Percentiles rank a stretch among this genome's conserved stretches.
Evolutionary conservation across 2,888 invertebrate species (phyloP).

Genomic region (Apotomis turbidana): DNA sequence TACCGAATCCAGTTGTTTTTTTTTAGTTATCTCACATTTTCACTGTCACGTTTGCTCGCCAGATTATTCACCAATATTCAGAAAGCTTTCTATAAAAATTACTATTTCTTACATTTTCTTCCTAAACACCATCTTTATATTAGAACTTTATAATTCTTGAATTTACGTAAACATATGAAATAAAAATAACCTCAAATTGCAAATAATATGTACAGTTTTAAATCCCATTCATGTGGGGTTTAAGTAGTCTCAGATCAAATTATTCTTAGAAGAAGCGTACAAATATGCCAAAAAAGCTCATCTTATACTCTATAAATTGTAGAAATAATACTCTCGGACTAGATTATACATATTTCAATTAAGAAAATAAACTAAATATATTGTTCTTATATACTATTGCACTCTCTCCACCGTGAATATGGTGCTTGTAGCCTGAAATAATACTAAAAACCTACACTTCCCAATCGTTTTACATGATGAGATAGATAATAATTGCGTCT

Average conservation of each 20-base stretch:
- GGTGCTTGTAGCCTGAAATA: not conserved
- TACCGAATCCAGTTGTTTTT: too few species aligned
- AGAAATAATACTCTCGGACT: conserved; percentile 26
- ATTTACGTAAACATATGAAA: too few species aligned
- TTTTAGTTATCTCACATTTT: too few species aligned
- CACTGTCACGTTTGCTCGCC: too few species aligned
- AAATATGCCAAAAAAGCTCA: conserved; percentile 11
- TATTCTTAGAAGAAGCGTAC: not conserved
- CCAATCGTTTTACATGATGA: not conserved
- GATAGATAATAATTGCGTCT: not conserved
- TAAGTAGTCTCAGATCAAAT: too few species aligned
- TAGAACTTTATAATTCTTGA: too few species aligned
- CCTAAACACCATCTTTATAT: not conserved
- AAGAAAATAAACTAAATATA: not conserved
- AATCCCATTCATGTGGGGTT: too few species aligned
- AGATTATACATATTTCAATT: not conserved
- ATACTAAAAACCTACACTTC: not conserved
- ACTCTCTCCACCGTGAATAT: not conserved
- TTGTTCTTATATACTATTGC: not conserved
- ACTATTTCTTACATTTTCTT: not conserved
- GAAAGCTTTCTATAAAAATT: conserved; percentile 9
- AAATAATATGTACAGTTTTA: too few species aligned
- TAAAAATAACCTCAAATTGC: too few species aligned
- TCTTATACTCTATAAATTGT: conserved; percentile 15
- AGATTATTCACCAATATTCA: conserved; percentile 38